These are phyloP conservation scores for Hystrix cristata DNA, from an alignment of 2,113 vertebrate genomes.

Conservation along the genomic window DNA sequence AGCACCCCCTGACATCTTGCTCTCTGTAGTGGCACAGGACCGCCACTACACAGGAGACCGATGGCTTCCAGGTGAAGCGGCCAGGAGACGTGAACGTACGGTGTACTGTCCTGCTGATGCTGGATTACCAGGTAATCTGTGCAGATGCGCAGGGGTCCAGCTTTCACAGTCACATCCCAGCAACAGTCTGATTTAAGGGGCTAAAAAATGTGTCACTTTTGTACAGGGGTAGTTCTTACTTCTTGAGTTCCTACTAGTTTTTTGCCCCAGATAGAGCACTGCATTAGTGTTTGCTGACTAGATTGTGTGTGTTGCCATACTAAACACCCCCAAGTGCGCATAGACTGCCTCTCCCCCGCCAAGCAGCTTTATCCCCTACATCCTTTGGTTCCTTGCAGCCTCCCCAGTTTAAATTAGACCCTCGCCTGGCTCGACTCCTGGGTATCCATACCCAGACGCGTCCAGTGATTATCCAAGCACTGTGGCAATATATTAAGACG, in stretches of 20 bases:
- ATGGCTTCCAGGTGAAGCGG: conserved; percentile 99
- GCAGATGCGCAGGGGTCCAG: neutral
- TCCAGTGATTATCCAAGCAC: conserved; percentile 95
- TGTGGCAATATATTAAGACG: conserved; percentile 96
- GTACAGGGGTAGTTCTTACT: neutral
- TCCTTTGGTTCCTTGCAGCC: conserved; percentile 83
- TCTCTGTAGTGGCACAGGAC: conserved; percentile 97
- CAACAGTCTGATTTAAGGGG: neutral
- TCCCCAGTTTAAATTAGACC: conserved; percentile 94
- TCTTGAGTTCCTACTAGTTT: conserved; percentile 1
- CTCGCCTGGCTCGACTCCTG: conserved; percentile 93
- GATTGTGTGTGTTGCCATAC: neutral
- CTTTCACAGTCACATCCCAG: neutral
- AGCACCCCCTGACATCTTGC: conserved; percentile 76
- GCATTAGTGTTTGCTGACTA: neutral
- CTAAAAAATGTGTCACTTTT: conserved; percentile 7
- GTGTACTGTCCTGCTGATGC: conserved; percentile 99
- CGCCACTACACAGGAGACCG: conserved; percentile 98
- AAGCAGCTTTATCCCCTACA: neutral
- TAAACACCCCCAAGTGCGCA: neutral
- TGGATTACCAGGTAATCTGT: conserved; percentile 96
- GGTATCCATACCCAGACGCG: conserved; percentile 95
- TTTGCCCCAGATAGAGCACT: neutral
- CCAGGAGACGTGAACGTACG: conserved; percentile 98
- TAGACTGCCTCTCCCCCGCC: neutral